Percentiles rank a stretch among this genome's conserved stretches.
These are phyloP conservation scores for Periophthalmus magnuspinnatus DNA, from an alignment of 2,797 vertebrate genomes.

Conservation along the genomic window DNA sequence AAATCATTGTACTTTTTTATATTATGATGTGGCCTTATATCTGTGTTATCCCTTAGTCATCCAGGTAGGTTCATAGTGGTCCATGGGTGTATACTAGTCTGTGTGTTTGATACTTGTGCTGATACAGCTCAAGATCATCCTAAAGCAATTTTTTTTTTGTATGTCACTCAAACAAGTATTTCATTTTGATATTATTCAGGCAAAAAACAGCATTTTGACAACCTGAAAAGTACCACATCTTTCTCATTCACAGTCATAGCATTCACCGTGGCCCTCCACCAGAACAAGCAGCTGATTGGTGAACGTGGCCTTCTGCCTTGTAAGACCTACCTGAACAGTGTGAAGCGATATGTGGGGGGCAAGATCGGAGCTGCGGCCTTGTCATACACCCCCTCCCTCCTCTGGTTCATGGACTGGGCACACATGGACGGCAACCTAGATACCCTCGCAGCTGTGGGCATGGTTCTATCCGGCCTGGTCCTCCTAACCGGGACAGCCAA, in stretches of 20 bases:
- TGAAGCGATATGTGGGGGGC: conserved; percentile 86
- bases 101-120: too few species aligned
- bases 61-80: too few species aligned
- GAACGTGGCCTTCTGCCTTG: conserved; percentile 86
- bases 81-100: too few species aligned
- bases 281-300: conserved; percentile 95
- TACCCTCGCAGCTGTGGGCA: conserved; percentile 79
- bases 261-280: conserved; percentile 86
- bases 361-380: conserved; percentile 77
- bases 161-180: too few species aligned
- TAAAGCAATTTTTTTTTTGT: too few species aligned
- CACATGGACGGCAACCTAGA: conserved; percentile 87
- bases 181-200: too few species aligned
- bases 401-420: conserved; percentile 92
- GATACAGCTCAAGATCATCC: too few species aligned
- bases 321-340: conserved; percentile 78
- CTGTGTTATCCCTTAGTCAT: too few species aligned
- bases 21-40: too few species aligned
- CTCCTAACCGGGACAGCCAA: conserved; percentile 85
- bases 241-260: conserved; percentile 78
- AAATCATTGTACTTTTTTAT: too few species aligned
- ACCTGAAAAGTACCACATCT: background rate
- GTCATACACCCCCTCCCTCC: conserved; percentile 82
- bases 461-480: conserved; percentile 81
- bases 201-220: too few species aligned